Base-by-base conservation (phyloP, 2,113 vertebrate genomes). In the Channa argus region DNA sequence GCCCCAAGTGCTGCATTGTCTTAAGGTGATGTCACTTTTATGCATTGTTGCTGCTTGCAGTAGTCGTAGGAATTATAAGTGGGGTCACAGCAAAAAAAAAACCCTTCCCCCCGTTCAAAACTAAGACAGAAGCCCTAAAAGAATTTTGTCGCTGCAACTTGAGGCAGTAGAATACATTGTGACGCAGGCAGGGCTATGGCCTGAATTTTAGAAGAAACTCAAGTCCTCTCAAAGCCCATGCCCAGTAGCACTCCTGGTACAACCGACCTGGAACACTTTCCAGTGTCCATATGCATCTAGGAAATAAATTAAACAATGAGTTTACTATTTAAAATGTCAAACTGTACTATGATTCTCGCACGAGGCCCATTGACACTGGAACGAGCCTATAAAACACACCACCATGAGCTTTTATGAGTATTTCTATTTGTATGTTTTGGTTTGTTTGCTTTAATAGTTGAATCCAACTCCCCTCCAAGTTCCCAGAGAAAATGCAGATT, bases 1-100 rank as follows among this genome's bases (percentile, higher is more conserved):
- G 67, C 84, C 86, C 78, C 80, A 87, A 84, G 85, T 89, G 86
- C 89, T 88, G 89, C 82, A 75, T 72, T 70, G 78, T 82, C 77
- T 77, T 79, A 83, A 86, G 69, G 79, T 87, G 83, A 86, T 86
- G 88, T 89, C 86, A 88, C 70, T 73, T 67, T 63, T 46, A 77
- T 61, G 82, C 80, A 83, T 91, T 79, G 80, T 71, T 71, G n/a
- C 44, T 54, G 63, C 60, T 67, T 51, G 52, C 54, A 76, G 70
- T 50, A 74, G 52, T 76, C 43, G 49, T 51, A 70, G 36, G 51
- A 62, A 61, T 64, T 10, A 60, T n/a, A 24, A 43, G n/a, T 52
- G 46, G 36, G 59, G 45, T 39, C 46, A n/a, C 41, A 63, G 14
- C 6, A n/a, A 62, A 47, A 36, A 36, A 15, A 36, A 15, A 5